phyloP scores from a whole-genome alignment of 2,113 vertebrate species.

The Charadrius vociferus region DNA sequence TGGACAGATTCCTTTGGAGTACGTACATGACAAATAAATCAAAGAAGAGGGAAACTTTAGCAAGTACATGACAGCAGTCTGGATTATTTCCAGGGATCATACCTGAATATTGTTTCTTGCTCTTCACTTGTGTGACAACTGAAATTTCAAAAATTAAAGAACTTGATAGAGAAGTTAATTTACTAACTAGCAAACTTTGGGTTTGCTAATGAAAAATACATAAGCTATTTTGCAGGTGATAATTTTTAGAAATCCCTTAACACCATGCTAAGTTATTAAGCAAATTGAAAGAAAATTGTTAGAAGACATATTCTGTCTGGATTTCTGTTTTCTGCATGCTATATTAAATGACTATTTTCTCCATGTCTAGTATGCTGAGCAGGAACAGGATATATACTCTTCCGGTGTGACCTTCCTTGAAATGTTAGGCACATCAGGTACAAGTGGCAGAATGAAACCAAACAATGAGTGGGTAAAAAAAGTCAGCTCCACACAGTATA shows the following conservation, averaged over 20 bases:
- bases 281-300: not conserved
- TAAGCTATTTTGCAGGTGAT: not conserved
- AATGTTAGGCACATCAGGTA: not conserved
- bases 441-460: not conserved
- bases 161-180: not conserved
- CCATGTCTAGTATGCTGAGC: not conserved
- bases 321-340: not conserved
- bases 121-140: not conserved
- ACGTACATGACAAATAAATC: not conserved
- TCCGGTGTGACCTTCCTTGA: not conserved
- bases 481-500: not conserved
- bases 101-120: not conserved
- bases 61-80: not conserved
- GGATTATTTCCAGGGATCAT: not conserved
- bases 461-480: not conserved
- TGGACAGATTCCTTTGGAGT: not conserved
- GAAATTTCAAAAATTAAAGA: not conserved
- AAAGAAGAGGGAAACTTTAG: not conserved
- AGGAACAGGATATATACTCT: not conserved
- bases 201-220: not conserved
- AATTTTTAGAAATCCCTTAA: not conserved
- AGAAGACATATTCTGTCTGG: not conserved
- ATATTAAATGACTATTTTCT: not conserved
- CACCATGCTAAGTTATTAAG: not conserved
- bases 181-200: not conserved